A percentile compares a stretch with the other conserved stretches of the same genome.
Evolutionary conservation across 2,113 vertebrate genomes (phyloP).

Genomic region (Erythrocebus patas): DNA sequence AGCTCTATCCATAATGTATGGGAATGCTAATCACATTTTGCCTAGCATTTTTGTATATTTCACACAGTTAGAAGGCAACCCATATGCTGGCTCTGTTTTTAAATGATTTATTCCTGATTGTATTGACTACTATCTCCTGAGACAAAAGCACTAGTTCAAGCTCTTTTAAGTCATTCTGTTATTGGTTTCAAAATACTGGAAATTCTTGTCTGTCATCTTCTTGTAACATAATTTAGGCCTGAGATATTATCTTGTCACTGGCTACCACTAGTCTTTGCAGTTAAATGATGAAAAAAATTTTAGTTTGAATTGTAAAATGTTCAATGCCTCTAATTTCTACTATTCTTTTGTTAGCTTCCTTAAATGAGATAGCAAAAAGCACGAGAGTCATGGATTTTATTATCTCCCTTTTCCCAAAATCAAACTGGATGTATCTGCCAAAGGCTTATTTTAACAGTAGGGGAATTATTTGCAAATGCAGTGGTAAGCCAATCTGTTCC

Average conservation of each 20-base stretch:
- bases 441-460: slow-evolving; percentile 38
- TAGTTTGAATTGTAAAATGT: slow-evolving; percentile 24
- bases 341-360: slow-evolving; percentile 29
- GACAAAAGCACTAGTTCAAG: slow-evolving; percentile 34
- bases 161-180: slow-evolving; percentile 38
- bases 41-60: slow-evolving; percentile 56
- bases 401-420: slow-evolving; percentile 55
- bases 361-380: slow-evolving; percentile 31
- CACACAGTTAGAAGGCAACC: slow-evolving; percentile 54
- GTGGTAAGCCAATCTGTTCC: slow-evolving; percentile 42
- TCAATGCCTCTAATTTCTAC: neutral
- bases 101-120: slow-evolving; percentile 29
- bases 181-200: neutral
- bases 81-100: slow-evolving; percentile 63
- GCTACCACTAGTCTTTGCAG: slow-evolving; percentile 24
- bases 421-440: slow-evolving; percentile 15
- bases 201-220: slow-evolving; percentile 25
- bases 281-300: slow-evolving; percentile 21
- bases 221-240: slow-evolving; percentile 17
- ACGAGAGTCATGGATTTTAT: slow-evolving; percentile 32
- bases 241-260: neutral
- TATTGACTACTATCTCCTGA: slow-evolving; percentile 46
- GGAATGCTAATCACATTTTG: slow-evolving; percentile 69
- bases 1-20: slow-evolving; percentile 56
- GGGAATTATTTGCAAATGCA: slow-evolving; percentile 53